Evolutionary conservation across 2,888 invertebrate genomes (phyloP), one percentile per base, ranked within the genome.

Genomic region (Dryobotodes eremita): DNA sequence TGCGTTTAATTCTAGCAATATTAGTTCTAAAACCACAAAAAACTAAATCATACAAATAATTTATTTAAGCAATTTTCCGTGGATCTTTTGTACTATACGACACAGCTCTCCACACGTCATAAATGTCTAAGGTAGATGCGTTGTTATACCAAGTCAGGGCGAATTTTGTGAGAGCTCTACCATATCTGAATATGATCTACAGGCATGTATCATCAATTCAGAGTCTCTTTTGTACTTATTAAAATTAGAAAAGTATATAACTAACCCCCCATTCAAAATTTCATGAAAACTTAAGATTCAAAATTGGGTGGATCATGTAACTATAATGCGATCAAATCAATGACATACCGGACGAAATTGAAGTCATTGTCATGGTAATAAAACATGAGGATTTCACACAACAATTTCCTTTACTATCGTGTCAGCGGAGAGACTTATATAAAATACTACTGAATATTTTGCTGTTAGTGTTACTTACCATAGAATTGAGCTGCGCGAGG

Each of bases 401-500:
- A 20, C 20, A 65, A 36, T 42, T 42, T 55, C 6, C 11, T 13
- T n/a, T 57, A n/a, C 1, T 13, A 57, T 57, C 55, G 0, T 55
- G n/a, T n/a, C 57, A 57, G 20, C 17, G 50, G 31, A 17, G 6
- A 50, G 20, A 53, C 7, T 20, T 1, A 53, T n/a, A 53, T 20
- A 50, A 20, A 6, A 6, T 17, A 13, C 1, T 13, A n/a, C 57
- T 59, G 57, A 57, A 26, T 61, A 53, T 53, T 53, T 23, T 50
- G 23, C 23, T 20, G 10, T 31, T 7, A 42, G 42, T 36, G 17
- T 15, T 57, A 64, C 97, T 97, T 93, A 97, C 97, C 97, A 97
- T 97, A 89, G 97, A 97, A 91, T 97, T 97, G 91, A 97, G 97
- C 94, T 97, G 97, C 93, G 97, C 97, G 90, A 97, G 95, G 93